These are phyloP conservation scores for Ctenodactylus gundi DNA, from an alignment of 2,113 vertebrate genomes.

Conservation along the genomic window DNA sequence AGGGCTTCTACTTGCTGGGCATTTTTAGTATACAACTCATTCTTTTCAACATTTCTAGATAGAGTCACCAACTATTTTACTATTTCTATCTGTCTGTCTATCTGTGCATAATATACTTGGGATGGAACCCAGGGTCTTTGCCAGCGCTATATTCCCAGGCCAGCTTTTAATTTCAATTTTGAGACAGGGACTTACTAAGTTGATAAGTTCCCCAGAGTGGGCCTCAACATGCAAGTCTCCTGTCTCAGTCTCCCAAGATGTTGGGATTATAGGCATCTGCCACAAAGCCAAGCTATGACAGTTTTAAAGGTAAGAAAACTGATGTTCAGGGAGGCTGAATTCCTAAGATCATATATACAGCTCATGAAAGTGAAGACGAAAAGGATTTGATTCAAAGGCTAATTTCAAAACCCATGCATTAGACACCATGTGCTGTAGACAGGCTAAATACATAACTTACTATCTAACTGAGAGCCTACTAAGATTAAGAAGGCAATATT, in stretches of 20 bases:
- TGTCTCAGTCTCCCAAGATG: too few species aligned
- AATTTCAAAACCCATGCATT: neutral
- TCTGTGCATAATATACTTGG: too few species aligned
- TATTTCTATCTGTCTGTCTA: too few species aligned
- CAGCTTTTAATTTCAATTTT: too few species aligned
- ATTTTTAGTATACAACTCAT: neutral
- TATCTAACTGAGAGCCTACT: neutral
- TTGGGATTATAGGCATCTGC: too few species aligned
- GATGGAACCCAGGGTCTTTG: too few species aligned
- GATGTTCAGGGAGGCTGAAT: neutral
- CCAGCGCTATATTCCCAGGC: too few species aligned
- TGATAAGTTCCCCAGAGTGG: too few species aligned
- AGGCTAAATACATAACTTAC: neutral
- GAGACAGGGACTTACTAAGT: too few species aligned
- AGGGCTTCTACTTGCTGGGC: neutral
- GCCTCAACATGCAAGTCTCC: too few species aligned
- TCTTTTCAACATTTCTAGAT: neutral
- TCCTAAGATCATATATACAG: neutral
- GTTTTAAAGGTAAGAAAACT: slow-evolving; percentile 3
- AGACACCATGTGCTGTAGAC: neutral
- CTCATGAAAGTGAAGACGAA: neutral
- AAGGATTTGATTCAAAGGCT: neutral
- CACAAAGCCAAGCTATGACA: too few species aligned
- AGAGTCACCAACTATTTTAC: too few species aligned
- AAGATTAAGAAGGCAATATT: neutral